Evolutionary conservation across 2,113 vertebrate species (phyloP).

Genomic region (Aspidoscelis tigris): DNA sequence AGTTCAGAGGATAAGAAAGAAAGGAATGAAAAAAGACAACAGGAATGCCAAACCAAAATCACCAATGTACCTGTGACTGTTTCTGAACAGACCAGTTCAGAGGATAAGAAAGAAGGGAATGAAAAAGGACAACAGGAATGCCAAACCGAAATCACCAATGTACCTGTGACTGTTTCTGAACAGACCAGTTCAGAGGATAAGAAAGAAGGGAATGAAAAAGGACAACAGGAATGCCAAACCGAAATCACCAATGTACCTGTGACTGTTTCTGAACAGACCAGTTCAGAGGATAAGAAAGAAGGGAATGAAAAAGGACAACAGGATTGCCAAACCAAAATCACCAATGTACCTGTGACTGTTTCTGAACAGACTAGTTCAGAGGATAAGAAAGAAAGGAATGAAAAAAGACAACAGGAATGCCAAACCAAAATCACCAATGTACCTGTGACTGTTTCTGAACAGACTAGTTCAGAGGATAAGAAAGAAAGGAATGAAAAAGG

Average conservation of each 20-base stretch:
- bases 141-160: accelerated
- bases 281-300: neutral
- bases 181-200: neutral
- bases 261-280: neutral
- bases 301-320: neutral
- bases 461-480: neutral
- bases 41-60: neutral
- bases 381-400: neutral
- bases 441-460: neutral
- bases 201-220: neutral
- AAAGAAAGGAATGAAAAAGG: neutral
- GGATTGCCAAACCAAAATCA: neutral
- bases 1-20: neutral
- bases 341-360: neutral
- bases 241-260: accelerated
- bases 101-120: neutral
- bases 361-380: neutral
- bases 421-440: accelerated
- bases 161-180: neutral
- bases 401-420: constrained; percentile 27
- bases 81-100: neutral
- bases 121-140: constrained; percentile 26
- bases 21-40: neutral
- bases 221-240: constrained; percentile 24
- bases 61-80: neutral